Conservation (phyloP, 2,113 vertebrate genomes). For the Sceloporus tristichus region DNA sequence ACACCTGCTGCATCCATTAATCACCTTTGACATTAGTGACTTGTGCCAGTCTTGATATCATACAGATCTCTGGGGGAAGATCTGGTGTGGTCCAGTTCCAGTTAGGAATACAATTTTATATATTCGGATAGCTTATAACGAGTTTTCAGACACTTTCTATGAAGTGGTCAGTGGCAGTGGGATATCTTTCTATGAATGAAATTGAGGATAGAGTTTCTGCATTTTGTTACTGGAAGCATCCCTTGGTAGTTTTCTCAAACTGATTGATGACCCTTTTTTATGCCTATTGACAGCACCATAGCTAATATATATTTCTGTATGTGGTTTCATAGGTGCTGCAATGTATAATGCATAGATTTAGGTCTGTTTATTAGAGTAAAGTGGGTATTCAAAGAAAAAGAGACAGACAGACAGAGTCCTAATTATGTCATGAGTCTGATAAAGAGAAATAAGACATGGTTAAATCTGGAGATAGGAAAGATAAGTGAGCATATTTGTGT, state of each 20-base stretch:
- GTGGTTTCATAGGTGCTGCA: slow-evolving; percentile 39
- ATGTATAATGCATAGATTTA: neutral
- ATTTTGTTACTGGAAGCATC: neutral
- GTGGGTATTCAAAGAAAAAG: neutral
- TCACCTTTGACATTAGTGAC: no score
- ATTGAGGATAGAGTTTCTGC: neutral
- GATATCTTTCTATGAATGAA: neutral
- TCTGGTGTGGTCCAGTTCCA: neutral
- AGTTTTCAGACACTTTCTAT: neutral
- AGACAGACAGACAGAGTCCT: neutral
- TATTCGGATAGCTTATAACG: neutral
- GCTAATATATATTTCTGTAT: neutral
- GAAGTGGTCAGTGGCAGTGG: neutral
- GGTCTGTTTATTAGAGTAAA: slow-evolving; percentile 18
- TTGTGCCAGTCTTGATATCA: no score
- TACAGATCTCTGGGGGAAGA: no score
- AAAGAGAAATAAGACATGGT: slow-evolving; percentile 58
- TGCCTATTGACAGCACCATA: neutral
- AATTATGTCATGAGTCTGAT: slow-evolving; percentile 53
- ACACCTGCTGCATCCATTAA: no score
- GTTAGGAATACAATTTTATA: neutral
- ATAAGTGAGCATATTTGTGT: slow-evolving; percentile 73
- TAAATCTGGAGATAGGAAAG: slow-evolving; percentile 64
- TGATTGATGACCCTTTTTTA: neutral
- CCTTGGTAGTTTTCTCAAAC: neutral